Percentiles rank a stretch among this genome's conserved stretches.
phyloP scores from a whole-genome alignment of 2,888 invertebrate species.

The Parnassius apollo region DNA sequence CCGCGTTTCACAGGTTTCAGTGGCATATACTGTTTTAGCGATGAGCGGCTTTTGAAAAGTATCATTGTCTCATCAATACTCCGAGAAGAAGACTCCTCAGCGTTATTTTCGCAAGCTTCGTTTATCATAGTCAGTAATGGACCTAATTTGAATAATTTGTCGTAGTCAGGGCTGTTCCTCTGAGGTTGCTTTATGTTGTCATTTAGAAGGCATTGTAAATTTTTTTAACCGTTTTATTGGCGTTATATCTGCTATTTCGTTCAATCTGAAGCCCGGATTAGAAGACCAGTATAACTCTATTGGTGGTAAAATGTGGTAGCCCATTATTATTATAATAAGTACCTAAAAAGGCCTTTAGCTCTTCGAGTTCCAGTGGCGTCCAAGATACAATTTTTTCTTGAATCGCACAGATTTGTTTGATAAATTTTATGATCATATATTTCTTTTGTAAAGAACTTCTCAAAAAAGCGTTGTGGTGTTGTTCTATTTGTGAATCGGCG shows the following conservation, averaged over 20 bases:
- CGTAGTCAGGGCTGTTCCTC: conserved; percentile 18
- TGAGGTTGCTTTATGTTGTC: conserved; percentile 23
- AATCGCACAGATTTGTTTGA: no score
- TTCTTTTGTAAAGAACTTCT: no score
- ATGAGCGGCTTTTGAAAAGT: conserved; percentile 34
- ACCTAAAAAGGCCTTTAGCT: conserved; percentile 29
- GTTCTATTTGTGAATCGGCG: no score
- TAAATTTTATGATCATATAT: no score
- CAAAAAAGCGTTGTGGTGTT: no score
- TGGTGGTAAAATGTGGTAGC: conserved; percentile 30
- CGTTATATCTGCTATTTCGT: conserved; percentile 28
- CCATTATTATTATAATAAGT: conserved; percentile 30
- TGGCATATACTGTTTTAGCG: conserved; percentile 20
- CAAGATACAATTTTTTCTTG: no score
- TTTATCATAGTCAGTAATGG: conserved; percentile 26
- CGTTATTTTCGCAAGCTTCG: conserved; percentile 30
- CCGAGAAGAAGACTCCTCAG: conserved; percentile 29
- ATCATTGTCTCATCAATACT: conserved; percentile 36
- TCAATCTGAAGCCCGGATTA: conserved; percentile 30
- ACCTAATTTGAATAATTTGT: conserved; percentile 33
- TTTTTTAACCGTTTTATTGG: conserved; percentile 32
- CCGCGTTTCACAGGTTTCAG: conserved; percentile 39
- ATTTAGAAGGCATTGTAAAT: conserved; percentile 33
- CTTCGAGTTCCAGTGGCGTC: not conserved
- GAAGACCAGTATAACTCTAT: conserved; percentile 33